Evolutionary conservation across 2,113 vertebrate species (phyloP).

Genomic region (Plecturocebus donacophilus): DNA sequence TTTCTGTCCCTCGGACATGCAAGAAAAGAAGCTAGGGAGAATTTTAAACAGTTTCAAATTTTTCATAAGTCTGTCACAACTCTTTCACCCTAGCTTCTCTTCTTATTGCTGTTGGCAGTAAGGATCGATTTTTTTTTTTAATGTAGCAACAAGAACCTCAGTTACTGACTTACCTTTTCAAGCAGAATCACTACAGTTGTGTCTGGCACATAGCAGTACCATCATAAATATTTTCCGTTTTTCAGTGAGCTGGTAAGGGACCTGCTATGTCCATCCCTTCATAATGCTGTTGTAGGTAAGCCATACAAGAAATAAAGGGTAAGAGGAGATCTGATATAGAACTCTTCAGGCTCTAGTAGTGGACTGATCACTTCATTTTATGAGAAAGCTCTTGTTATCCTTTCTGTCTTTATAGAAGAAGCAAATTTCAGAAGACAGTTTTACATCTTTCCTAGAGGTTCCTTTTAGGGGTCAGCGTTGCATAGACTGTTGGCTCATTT

Average conservation of each 20-base stretch:
- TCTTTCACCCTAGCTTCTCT: not conserved
- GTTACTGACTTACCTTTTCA: conserved; percentile 73
- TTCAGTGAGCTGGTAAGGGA: not conserved
- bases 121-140: conserved; percentile 67
- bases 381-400: not conserved
- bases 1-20: conserved; percentile 66
- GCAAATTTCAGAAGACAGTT: conserved; percentile 25
- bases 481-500: conserved; percentile 28
- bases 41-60: conserved; percentile 74
- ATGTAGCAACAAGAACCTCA: conserved; percentile 64
- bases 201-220: not conserved
- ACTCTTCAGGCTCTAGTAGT: not conserved
- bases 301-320: not conserved
- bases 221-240: not conserved
- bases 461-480: conserved; percentile 37
- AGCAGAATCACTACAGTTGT: conserved; percentile 44
- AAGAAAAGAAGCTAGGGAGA: conserved; percentile 42
- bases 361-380: not conserved
- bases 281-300: not conserved
- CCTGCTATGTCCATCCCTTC: not conserved
- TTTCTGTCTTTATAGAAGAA: conserved; percentile 34
- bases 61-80: conserved; percentile 51
- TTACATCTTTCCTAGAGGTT: not conserved
- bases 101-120: conserved; percentile 69
- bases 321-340: not conserved